Conservation (phyloP, 2,888 invertebrate species). For the Nematopogon swammerdamellus region DNA sequence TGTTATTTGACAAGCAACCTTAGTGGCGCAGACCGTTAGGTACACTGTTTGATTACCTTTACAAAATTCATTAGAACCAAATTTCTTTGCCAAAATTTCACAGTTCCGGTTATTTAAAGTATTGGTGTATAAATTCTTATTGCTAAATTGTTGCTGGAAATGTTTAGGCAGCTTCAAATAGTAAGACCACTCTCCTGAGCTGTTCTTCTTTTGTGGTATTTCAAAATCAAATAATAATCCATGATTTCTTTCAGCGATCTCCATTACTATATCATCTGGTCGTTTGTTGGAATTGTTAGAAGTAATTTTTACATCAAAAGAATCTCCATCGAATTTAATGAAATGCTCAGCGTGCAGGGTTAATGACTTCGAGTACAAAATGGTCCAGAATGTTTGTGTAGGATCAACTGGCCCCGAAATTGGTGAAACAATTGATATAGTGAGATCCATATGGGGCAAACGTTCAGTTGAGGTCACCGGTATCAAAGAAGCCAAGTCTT, state of each 20-base stretch:
- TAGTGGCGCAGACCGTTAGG: constrained; percentile 7
- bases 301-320: background rate
- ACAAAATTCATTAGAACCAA: constrained; percentile 25
- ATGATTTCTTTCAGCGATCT: constrained; percentile 17
- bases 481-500: background rate
- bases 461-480: background rate
- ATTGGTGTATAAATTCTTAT: constrained; percentile 13
- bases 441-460: constrained; percentile 16
- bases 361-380: constrained; percentile 24
- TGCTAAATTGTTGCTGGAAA: constrained; percentile 21
- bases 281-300: constrained; percentile 15
- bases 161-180: constrained; percentile 28
- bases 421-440: constrained; percentile 25
- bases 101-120: constrained; percentile 18
- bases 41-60: constrained; percentile 15
- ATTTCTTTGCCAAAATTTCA: constrained; percentile 18
- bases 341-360: constrained; percentile 29
- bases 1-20: constrained; percentile 20
- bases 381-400: constrained; percentile 25
- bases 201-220: constrained; percentile 5
- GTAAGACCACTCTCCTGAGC: constrained; percentile 16
- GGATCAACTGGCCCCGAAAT: constrained; percentile 27
- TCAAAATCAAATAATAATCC: constrained; percentile 23
- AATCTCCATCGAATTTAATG: constrained; percentile 17
- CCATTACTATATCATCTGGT: constrained; percentile 20